Conservation (phyloP, 2,888 invertebrate species). For the Miltochrista miniata region DNA sequence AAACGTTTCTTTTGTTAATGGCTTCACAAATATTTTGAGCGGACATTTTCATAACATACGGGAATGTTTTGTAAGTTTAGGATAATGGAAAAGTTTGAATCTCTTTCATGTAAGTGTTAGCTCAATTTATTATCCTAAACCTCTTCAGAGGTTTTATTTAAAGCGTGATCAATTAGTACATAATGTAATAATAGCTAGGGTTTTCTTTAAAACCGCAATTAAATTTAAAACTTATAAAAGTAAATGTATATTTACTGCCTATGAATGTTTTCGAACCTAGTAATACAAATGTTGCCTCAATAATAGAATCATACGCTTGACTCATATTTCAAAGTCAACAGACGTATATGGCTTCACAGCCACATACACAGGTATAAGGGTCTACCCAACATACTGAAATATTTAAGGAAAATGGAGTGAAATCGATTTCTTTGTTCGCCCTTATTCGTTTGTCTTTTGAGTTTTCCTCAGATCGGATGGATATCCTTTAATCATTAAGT, state of each 20-base stretch:
- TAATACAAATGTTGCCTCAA: not conserved
- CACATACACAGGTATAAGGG: conserved; percentile 19
- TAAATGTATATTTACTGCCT: not conserved
- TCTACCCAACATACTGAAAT: conserved; percentile 39
- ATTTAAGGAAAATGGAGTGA: conserved; percentile 55
- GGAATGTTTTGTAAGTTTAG: too few relatives aligned
- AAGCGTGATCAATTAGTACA: too few relatives aligned
- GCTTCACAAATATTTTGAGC: too few relatives aligned
- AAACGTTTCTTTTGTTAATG: too few relatives aligned
- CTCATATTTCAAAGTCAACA: conserved; percentile 25
- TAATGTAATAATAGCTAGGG: too few relatives aligned
- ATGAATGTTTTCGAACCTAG: not conserved
- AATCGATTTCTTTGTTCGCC: conserved; percentile 62
- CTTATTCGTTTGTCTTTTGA: conserved; percentile 70
- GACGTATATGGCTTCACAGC: conserved; percentile 26
- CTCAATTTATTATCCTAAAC: too few relatives aligned
- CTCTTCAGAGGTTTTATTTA: too few relatives aligned
- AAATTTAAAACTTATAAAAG: too few relatives aligned
- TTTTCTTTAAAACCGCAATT: too few relatives aligned
- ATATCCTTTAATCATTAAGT: conserved; percentile 70
- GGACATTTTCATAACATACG: too few relatives aligned
- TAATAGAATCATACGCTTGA: conserved; percentile 26
- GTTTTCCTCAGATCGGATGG: conserved; percentile 55
- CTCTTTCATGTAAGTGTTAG: too few relatives aligned
- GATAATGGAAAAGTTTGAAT: too few relatives aligned